Base-by-base conservation (phyloP, 2,113 vertebrate species). In the Mugil cephalus region DNA sequence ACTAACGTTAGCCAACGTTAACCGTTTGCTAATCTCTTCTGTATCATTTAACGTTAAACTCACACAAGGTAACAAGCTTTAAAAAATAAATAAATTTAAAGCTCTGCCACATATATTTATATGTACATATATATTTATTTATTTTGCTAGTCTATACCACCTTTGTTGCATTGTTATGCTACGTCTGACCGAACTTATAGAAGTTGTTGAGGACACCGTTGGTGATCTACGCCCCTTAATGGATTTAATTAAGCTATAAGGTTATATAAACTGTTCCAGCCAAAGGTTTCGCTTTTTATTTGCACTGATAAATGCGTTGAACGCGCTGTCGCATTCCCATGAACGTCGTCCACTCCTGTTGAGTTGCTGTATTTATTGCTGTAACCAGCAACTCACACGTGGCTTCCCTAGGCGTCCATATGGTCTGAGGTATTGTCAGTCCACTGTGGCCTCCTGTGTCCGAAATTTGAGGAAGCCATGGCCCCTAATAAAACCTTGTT, bases 341-440 rank as follows among this genome's bases (percentile, higher is more conserved):
- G 19, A 43, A 42, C 54, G 39, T 62, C 1, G 30, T 13, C 2
- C 11, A 8, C 40, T 47, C n/a, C 3, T 6, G 24, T 35, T 30
- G 17, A 40, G 8, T 46, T 50, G 35, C 7, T 68, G 10, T 24
- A 48, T 50, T 52, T 67, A 38, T 70, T 69, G 17, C 53, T 58
- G 46, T 46, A 58, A 70, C 21, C 43, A 43, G 30, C 10, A 21
- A 67, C 24, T 69, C 74, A 81, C 88, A 88, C 85, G 87, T 91
- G 82, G 85, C 77, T 75, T 47, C 47, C 45, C 43, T 47, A 42
- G 39, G 18, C 54, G 69, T 35, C 77, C 80, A 86, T 84, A 85
- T 87, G 82, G 83, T 68, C 65, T 69, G 46, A 50, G 45, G 18
- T 63, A 45, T 51, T 83, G 62, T 55, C 18, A 19, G 50, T 19